A percentile compares a stretch with the other conserved stretches of the same genome.
These are phyloP conservation scores for Apotomis betuletana DNA, from an alignment of 2,888 invertebrate species.

Conservation along the genomic window DNA sequence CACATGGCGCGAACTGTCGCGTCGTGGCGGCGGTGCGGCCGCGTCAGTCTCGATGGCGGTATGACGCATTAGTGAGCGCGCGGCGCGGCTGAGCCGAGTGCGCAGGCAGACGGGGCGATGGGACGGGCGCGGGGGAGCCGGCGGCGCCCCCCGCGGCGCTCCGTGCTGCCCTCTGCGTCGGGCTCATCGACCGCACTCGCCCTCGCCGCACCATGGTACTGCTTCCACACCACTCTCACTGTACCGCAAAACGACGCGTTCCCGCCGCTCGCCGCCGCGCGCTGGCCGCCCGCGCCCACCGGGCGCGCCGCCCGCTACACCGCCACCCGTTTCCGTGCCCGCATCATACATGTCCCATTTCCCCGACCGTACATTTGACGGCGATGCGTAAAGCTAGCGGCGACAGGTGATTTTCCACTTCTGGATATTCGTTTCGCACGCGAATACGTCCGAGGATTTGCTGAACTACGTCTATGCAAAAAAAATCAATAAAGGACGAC, in stretches of 20 bases:
- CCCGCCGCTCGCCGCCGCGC: conserved; percentile 43
- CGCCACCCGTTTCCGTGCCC: conserved; percentile 32
- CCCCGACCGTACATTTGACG: conserved; percentile 20
- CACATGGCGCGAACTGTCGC: conserved; percentile 73
- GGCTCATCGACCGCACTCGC: conserved; percentile 82
- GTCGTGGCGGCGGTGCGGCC: conserved; percentile 56
- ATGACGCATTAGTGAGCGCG: conserved; percentile 83
- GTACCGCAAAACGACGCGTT: conserved; percentile 67
- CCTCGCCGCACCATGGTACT: conserved; percentile 64
- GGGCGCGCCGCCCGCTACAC: conserved; percentile 35
- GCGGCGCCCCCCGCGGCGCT: conserved; percentile 64
- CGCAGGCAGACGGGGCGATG: conserved; percentile 69
- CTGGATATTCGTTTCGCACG: not conserved
- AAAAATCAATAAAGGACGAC: conserved; percentile 7
- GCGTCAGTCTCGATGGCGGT: conserved; percentile 73
- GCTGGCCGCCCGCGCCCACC: conserved; percentile 44
- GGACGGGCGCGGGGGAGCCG: conserved; percentile 49
- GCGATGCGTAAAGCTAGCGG: conserved; percentile 4
- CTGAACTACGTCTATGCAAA: not conserved
- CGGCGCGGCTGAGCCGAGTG: conserved; percentile 74
- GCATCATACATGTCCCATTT: conserved; percentile 26
- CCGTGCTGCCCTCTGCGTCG: conserved; percentile 79
- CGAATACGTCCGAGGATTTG: not conserved
- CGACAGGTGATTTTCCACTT: conserved; percentile 23
- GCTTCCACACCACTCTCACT: conserved; percentile 60